Conservation (phyloP, 2,888 invertebrate species). For the Drosophila subquinaria region DNA sequence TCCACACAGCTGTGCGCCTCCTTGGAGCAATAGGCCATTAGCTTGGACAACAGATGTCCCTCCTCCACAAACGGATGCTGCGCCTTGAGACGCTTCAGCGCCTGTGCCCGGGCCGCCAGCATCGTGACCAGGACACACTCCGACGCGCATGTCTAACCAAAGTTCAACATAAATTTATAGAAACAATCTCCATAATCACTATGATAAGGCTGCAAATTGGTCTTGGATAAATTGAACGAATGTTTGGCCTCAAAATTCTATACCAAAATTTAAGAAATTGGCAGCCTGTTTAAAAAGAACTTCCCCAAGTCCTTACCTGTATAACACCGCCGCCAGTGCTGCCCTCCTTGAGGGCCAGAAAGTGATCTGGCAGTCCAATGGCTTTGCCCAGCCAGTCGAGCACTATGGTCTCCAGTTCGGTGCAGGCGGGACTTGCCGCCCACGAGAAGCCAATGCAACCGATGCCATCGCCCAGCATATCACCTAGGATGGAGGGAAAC, state of each 20-base stretch:
- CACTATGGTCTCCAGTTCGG: conserved; percentile 97
- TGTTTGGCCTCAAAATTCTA: too few relatives aligned
- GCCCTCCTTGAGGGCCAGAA: conserved; percentile 92
- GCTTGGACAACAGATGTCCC: conserved; percentile 94
- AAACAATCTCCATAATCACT: not conserved
- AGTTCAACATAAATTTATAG: not conserved
- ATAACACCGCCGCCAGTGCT: conserved; percentile 97
- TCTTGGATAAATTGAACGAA: not conserved
- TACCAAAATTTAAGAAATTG: too few relatives aligned
- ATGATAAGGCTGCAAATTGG: not conserved
- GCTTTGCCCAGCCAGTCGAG: conserved; percentile 98
- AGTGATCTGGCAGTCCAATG: conserved; percentile 96
- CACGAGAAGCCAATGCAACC: conserved; percentile 99
- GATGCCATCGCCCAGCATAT: conserved; percentile 98
- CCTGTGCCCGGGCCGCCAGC: conserved; percentile 96
- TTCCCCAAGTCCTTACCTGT: conserved; percentile 88
- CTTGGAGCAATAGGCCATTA: conserved; percentile 96
- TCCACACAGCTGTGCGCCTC: conserved; percentile 97
- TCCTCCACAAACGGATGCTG: conserved; percentile 95
- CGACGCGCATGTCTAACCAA: conserved; percentile 94
- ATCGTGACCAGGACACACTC: conserved; percentile 97
- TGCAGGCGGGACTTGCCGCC: conserved; percentile 99
- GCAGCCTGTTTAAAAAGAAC: not conserved
- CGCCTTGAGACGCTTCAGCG: conserved; percentile 93
- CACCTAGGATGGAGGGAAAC: conserved; percentile 98